Evolutionary conservation across 1,140 invertebrate species (phyloP).

Genomic region (Aporrectodea caliginosa): DNA sequence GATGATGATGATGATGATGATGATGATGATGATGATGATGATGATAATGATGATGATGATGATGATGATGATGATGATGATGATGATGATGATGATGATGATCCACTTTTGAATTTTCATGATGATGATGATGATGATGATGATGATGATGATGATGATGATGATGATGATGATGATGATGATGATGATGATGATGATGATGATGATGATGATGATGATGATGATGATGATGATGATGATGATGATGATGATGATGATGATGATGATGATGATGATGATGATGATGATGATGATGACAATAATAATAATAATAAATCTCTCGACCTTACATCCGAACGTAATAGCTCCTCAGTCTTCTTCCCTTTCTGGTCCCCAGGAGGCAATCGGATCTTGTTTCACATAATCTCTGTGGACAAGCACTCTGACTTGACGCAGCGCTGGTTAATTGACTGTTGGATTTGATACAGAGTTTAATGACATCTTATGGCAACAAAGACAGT

Average conservation of each 20-base stretch:
- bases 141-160: slow-evolving; percentile 2
- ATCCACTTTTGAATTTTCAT: background rate
- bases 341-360: background rate
- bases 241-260: background rate
- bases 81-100: slow-evolving; percentile 2
- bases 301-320: background rate
- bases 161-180: slow-evolving; percentile 3
- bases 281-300: background rate
- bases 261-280: background rate
- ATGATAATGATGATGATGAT: slow-evolving; percentile 1
- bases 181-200: slow-evolving; percentile 2
- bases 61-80: slow-evolving; percentile 2
- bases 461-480: too few species aligned
- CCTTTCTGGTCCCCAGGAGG: background rate
- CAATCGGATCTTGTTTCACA: too few species aligned
- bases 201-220: slow-evolving; percentile 2
- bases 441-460: too few species aligned
- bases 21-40: slow-evolving; percentile 2
- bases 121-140: slow-evolving; percentile 2
- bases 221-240: slow-evolving; percentile 3
- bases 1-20: slow-evolving; percentile 2
- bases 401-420: too few species aligned
- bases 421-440: too few species aligned
- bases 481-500: too few species aligned
- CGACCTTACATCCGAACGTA: background rate